These are phyloP conservation scores for Leucoma salicis DNA, from an alignment of 2,888 invertebrate species.

Conservation along the genomic window DNA sequence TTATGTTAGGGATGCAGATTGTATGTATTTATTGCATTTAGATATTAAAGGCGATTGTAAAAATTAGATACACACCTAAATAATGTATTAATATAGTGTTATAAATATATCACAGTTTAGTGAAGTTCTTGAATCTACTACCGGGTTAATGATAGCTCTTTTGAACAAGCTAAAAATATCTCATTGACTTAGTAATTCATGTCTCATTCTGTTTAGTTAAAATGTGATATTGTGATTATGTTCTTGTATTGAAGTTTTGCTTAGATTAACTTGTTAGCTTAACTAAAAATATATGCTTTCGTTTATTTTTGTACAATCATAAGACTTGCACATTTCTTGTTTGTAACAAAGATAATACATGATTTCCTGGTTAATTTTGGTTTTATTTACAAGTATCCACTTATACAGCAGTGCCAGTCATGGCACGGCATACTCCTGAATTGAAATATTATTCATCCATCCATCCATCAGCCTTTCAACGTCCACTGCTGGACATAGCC, in stretches of 20 bases:
- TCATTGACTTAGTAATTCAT: conserved; percentile 51
- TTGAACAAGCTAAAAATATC: conserved; percentile 63
- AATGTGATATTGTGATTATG: conserved; percentile 71
- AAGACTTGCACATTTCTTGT: conserved; percentile 72
- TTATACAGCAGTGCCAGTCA: too few species aligned
- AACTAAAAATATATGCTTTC: conserved; percentile 59
- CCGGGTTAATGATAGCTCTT: conserved; percentile 51
- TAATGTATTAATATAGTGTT: conserved; percentile 60
- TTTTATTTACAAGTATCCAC: conserved; percentile 10
- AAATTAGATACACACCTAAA: conserved; percentile 59
- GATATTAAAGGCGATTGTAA: conserved; percentile 69
- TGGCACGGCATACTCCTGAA: too few species aligned
- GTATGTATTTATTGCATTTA: conserved; percentile 81
- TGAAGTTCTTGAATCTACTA: conserved; percentile 49
- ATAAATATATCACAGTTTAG: conserved; percentile 59
- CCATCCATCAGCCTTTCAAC: too few species aligned
- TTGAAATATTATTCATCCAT: too few species aligned
- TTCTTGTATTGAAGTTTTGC: conserved; percentile 54
- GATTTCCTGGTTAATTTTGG: conserved; percentile 59
- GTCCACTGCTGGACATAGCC: too few species aligned
- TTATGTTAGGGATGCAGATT: conserved; percentile 47
- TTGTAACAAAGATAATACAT: conserved; percentile 71
- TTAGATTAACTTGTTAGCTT: conserved; percentile 63
- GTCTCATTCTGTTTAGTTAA: conserved; percentile 72
- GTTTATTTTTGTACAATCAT: conserved; percentile 76